Evolutionary conservation across 2,797 vertebrate genomes (phyloP), one percentile per base, ranked within the genome.

Genomic region (Enteromius afrohamiltoni): DNA sequence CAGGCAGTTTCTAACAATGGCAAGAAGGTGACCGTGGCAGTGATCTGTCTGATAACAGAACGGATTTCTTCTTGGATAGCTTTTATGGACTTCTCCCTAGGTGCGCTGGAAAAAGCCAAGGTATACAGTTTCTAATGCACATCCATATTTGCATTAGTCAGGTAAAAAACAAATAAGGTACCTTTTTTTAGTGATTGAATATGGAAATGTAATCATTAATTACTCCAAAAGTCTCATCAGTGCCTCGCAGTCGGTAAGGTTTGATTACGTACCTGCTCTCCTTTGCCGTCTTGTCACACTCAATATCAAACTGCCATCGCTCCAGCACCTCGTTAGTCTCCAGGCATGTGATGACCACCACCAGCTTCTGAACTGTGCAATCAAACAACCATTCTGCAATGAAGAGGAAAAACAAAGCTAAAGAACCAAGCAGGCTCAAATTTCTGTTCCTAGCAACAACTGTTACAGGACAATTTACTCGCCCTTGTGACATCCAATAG

Each of bases 221-320:
- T 26, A 26, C 31, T 17, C 26, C 19, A 53, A 21, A 53, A 53
- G 49, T 53, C 17, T 53, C 17, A 53, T 7, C 0, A 17, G 6
- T 53, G 17, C 51, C 60, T 31, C 26, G 17, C 26, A 14, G 11
- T 6, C 6, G 4, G 16, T 62, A 6, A 6, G 16, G 60, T 19
- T 4, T 10, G 1, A 17, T 34, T 0, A 65, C 83, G 83, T 89
- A 97, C 98, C 93, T 96, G 90, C 93, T 95, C 42, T 96, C 95
- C 85, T 96, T 97, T 0, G 94, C 95, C 0, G 93, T 93, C 91
- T 98, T 98, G 91, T 99, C 97, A 79, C 97, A 98, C 87, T 98
- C 96, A 0, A 99, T 97, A 87, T 98, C 97, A 81, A 99, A 99
- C 87, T 98, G 97, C 97, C 98, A 99, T 55, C 97, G 93, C 92